Evolutionary conservation across 2,113 vertebrate species (phyloP).

Genomic region (Pteruthius melanotis): DNA sequence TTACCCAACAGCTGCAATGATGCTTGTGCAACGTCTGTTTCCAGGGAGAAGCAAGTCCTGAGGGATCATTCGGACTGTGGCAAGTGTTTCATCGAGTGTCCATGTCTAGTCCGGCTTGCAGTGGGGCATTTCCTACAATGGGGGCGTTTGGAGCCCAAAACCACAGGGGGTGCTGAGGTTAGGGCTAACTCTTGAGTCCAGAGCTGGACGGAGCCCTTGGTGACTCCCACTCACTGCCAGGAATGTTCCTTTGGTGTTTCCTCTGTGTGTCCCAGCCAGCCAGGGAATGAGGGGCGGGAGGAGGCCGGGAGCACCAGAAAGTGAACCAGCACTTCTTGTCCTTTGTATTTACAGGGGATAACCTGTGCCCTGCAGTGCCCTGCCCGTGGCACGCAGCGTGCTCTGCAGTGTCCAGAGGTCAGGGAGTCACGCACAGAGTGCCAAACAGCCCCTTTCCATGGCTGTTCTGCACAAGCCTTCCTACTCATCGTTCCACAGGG

Average conservation of each 20-base stretch:
- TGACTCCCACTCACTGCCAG: neutral
- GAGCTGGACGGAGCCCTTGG: neutral
- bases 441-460: neutral
- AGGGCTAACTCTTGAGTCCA: neutral
- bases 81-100: constrained; percentile 42
- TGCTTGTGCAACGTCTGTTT: constrained; percentile 69
- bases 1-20: constrained; percentile 73
- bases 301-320: constrained; percentile 73
- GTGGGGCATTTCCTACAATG: neutral
- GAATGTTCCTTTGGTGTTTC: constrained; percentile 67
- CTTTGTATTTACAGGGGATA: constrained; percentile 31
- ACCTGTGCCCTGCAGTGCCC: neutral
- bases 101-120: constrained; percentile 11
- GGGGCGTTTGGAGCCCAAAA: neutral
- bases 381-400: constrained; percentile 44
- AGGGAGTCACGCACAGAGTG: neutral
- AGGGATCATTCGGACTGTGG: constrained; percentile 32
- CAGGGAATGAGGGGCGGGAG: neutral
- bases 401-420: constrained; percentile 63
- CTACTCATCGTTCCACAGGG: constrained; percentile 80
- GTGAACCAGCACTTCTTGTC: constrained; percentile 95
- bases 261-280: constrained; percentile 1
- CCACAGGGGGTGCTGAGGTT: neutral
- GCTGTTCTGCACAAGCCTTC: neutral
- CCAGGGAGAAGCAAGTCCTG: constrained; percentile 70